Evolutionary conservation across 2,888 invertebrate species (phyloP).

Genomic region (Sphaerophoria rueppellii): DNA sequence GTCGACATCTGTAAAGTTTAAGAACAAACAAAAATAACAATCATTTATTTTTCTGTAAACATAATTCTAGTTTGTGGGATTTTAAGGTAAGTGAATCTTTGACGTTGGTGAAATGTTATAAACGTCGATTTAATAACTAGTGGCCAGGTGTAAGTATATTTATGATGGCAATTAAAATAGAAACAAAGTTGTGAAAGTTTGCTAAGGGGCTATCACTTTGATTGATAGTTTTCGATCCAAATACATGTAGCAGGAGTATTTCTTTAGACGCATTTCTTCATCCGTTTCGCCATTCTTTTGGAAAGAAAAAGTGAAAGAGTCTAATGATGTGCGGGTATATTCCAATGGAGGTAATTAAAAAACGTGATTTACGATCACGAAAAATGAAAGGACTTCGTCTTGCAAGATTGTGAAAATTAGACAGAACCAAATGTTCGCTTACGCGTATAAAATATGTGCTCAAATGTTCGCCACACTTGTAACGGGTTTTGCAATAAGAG

Average conservation of each 20-base stretch:
- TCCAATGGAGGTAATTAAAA: too few relatives aligned
- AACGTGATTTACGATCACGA: too few relatives aligned
- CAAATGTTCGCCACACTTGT: too few relatives aligned
- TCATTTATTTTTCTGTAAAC: constrained; percentile 18
- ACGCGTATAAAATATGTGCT: too few relatives aligned
- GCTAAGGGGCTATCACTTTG: constrained; percentile 13
- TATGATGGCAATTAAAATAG: constrained; percentile 32
- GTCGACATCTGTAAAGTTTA: constrained; percentile 78
- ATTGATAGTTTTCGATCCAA: constrained; percentile 27
- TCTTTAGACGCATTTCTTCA: background rate
- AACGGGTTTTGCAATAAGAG: too few relatives aligned
- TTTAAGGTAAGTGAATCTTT: background rate
- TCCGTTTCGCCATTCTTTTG: constrained; percentile 2
- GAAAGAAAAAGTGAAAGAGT: background rate
- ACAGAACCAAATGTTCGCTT: too few relatives aligned
- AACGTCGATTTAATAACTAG: constrained; percentile 9
- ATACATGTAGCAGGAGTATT: background rate
- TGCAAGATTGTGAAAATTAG: too few relatives aligned
- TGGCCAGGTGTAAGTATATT: background rate
- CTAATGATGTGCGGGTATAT: too few relatives aligned
- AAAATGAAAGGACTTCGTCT: too few relatives aligned
- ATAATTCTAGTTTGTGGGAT: constrained; percentile 13
- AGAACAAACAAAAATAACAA: constrained; percentile 10
- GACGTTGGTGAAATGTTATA: constrained; percentile 13
- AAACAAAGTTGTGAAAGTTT: constrained; percentile 37